phyloP scores from a whole-genome alignment of 2,888 invertebrate species.

The Tyria jacobaeae region DNA sequence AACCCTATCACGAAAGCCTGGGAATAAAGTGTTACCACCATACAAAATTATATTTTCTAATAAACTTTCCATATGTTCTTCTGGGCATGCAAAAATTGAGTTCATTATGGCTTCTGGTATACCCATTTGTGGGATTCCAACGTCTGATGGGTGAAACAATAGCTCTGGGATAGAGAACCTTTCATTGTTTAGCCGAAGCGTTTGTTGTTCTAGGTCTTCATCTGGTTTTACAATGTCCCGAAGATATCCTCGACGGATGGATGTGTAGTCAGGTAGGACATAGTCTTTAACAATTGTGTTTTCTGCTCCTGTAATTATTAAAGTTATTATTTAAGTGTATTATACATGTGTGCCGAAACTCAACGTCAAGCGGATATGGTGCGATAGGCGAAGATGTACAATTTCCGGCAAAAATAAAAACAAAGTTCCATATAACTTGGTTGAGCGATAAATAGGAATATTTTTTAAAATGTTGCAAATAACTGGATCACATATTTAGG shows the following conservation, averaged over 20 bases:
- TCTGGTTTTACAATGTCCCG: constrained; percentile 72
- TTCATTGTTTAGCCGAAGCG: constrained; percentile 96
- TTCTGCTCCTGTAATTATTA: constrained; percentile 75
- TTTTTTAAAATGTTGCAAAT: too few species aligned
- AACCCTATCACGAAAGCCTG: constrained; percentile 91
- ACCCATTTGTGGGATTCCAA: constrained; percentile 97
- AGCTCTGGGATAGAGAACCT: constrained; percentile 98
- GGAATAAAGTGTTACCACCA: constrained; percentile 93
- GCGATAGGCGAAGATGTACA: too few species aligned
- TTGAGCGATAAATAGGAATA: too few species aligned
- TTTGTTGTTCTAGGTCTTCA: constrained; percentile 89
- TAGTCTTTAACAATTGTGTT: constrained; percentile 95
- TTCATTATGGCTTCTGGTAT: constrained; percentile 95
- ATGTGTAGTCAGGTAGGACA: constrained; percentile 98
- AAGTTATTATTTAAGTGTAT: not conserved
- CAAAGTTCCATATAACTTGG: too few species aligned
- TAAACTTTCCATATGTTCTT: constrained; percentile 91
- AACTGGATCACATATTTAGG: too few species aligned
- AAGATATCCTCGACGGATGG: constrained; percentile 92
- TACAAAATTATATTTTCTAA: constrained; percentile 94
- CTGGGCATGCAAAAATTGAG: constrained; percentile 91
- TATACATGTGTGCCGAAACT: too few species aligned
- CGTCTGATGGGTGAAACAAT: constrained; percentile 97
- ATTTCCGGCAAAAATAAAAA: too few species aligned
- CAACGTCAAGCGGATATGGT: too few species aligned